Evolutionary conservation across 1,140 invertebrate genomes (phyloP), one percentile per base, ranked within the genome.

Genomic region (Brachionus asplanchnoidis): DNA sequence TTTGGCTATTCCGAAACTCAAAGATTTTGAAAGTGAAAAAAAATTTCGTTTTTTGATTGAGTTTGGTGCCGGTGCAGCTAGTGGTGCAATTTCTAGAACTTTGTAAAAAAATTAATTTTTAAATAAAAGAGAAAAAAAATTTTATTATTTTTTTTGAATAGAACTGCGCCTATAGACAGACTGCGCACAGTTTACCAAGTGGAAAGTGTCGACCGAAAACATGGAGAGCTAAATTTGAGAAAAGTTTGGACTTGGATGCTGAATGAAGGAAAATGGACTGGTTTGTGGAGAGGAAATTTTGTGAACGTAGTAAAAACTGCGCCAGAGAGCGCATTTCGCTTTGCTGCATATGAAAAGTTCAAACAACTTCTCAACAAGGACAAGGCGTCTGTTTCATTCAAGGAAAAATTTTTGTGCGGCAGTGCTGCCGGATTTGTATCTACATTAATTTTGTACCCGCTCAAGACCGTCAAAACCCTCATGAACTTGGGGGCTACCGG

Each of bases 251-350:
- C 11, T 12, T 70, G 28, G 11, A 88, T 99, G 94, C 89, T 97
- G 3, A 93, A 93, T 65, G 97, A 99, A 90, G 97, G 98, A 85
- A 97, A 97, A 23, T 87, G 94, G 8, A 90, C 89, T 26, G 95
- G 95, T 78, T 90, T 99, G 73, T 99, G 97, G 97, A 91, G 97
- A 87, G 97, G 98, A 36, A 99, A 99, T 90, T 95, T 95, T 56
- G 96, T 99, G 86, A 99, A 99, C 90, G 95, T 99, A 50, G 91
- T 98, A 85, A 99, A 99, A 92, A 99, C 99, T 86, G 97, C 95
- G 0, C 97, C 97, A 0, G 98, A 99, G 90, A 95, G 95, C 2
- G 97, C 97, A 0, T 89, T 99, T 1, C 99, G 99, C 89, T 99
- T 99, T 88, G 95, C 96, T 89, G 95, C 95, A 1, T 99, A 99